Evolutionary conservation across 2,113 vertebrate genomes (phyloP), one percentile per base, ranked within the genome.

Genomic region (Colossoma macropomum): DNA sequence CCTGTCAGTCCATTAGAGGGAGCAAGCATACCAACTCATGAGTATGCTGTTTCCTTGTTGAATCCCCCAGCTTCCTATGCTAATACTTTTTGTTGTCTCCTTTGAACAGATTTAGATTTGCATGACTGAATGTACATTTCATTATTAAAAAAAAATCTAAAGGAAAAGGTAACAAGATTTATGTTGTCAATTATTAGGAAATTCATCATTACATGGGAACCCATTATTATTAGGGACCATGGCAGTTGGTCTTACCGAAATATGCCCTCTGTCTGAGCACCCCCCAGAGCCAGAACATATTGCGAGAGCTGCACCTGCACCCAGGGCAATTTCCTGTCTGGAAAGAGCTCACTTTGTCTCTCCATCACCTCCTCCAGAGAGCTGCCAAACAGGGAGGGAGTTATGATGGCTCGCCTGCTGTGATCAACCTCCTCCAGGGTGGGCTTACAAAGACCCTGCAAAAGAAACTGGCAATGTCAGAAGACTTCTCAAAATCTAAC

Each of bases 351-450:
- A 17, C 91, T 94, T 89, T 97, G 96, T 76, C 96, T 90, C 88
- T 95, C 92, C 96, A 97, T 97, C 80, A 97, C 96, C 85, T 97
- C 96, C 80, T 96, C 95, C 90, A 97, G 90, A 25, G 96, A 96
- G 75, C 96, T 97, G 84, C 96, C 96, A 0, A 97, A 97, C 85
- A 97, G 93, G 0, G 96, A 97, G 0, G 96, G 96, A 0, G 95
- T 97, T 78, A 96, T 28, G 68, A 97, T 97, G 88, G 96, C 96
- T 25, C 93, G 93, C 81, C 95, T 90, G 75, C 96, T 96, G 32
- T 96, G 96, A 0, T 86, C 93, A 34, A 97, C 94, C 91, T 97
- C 96, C 63, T 97, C 96, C 84, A 96, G 86, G 3, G 95, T 97
- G 0, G 96, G 96, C 76, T 96, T 97, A 3, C 96, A 94, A 8